Conservation (phyloP, 2,113 vertebrate genomes). For the Neotoma lepida region DNA sequence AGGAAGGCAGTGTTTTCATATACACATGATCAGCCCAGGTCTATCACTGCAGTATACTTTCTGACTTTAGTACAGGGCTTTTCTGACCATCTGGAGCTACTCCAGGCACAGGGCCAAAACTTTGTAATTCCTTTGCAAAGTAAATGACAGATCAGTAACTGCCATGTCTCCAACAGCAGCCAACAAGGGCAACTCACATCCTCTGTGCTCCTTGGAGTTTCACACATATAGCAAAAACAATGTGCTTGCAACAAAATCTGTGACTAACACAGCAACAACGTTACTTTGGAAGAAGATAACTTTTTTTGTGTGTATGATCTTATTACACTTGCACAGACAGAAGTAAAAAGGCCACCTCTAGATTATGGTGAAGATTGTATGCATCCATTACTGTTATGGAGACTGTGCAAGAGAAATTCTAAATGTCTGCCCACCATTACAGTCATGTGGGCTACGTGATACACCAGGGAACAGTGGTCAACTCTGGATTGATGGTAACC, state of each 20-base stretch:
- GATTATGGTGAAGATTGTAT: not conserved
- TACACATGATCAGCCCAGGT: constrained; percentile 63
- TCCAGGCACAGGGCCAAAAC: constrained; percentile 83
- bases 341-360: constrained; percentile 38
- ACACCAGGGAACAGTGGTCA: not conserved
- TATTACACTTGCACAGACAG: constrained; percentile 2
- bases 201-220: constrained; percentile 51
- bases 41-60: constrained; percentile 65
- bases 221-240: constrained; percentile 59
- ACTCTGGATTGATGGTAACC: not conserved
- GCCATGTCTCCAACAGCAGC: constrained; percentile 81
- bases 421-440: not conserved
- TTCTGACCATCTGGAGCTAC: constrained; percentile 80
- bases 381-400: not conserved
- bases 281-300: not conserved
- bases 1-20: constrained; percentile 43
- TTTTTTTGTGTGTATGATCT: not conserved
- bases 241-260: constrained; percentile 16
- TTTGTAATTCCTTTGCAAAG: constrained; percentile 81
- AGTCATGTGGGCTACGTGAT: not conserved
- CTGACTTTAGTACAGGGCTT: constrained; percentile 67
- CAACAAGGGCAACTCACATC: constrained; percentile 69
- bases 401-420: not conserved
- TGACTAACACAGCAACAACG: not conserved
- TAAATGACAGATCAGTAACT: constrained; percentile 75